Evolutionary conservation across 2,888 invertebrate species (phyloP).

Genomic region (Tipula lateralis): DNA sequence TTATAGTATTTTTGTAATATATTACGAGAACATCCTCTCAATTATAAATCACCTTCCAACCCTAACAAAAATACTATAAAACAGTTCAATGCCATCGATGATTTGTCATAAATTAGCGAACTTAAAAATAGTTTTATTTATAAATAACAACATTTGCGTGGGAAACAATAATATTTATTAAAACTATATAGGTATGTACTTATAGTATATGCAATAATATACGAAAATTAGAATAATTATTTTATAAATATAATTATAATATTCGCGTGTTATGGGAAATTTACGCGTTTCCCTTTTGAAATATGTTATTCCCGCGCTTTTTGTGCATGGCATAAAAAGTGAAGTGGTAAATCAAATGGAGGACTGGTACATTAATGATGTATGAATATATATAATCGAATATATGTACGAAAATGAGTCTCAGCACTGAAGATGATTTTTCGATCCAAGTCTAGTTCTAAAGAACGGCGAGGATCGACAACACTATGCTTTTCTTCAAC

Average conservation of each 20-base stretch:
- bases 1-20: not conserved
- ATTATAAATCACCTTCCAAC: too few relatives aligned
- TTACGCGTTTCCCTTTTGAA: not conserved
- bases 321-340: not conserved
- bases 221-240: not conserved
- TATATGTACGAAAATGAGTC: too few relatives aligned
- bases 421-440: too few relatives aligned
- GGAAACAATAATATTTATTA: conserved; percentile 11
- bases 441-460: too few relatives aligned
- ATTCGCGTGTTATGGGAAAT: not conserved
- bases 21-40: not conserved
- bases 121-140: not conserved
- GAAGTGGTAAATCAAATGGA: too few relatives aligned
- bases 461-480: too few relatives aligned
- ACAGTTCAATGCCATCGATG: conserved; percentile 24
- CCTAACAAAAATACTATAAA: not conserved
- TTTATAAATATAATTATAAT: not conserved
- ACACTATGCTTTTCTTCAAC: too few relatives aligned
- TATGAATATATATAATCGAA: too few relatives aligned
- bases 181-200: not conserved
- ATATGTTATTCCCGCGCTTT: not conserved
- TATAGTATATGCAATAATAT: not conserved
- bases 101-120: not conserved
- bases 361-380: too few relatives aligned
- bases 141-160: not conserved